These are phyloP conservation scores for Tigriopus japonicus DNA, from an alignment of 1,140 invertebrate species.

Conservation along the genomic window DNA sequence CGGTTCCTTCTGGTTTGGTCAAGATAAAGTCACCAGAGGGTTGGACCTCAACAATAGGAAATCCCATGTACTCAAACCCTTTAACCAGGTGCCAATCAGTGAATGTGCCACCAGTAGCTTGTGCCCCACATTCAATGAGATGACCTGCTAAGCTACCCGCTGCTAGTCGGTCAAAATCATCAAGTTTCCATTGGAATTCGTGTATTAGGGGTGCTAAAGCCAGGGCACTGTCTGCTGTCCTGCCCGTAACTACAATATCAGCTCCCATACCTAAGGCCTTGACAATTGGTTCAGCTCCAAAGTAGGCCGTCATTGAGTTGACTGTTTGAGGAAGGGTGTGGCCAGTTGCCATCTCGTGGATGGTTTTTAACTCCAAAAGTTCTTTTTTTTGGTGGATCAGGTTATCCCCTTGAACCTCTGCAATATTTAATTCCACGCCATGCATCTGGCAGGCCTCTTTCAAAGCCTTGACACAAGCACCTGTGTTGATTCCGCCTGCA, in stretches of 20 bases:
- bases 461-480: constrained; percentile 29
- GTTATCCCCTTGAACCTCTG: constrained; percentile 30
- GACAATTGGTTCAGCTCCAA: constrained; percentile 30
- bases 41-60: constrained; percentile 31
- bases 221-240: constrained; percentile 34
- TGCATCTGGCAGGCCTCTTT: constrained; percentile 23
- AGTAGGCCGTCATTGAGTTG: constrained; percentile 13
- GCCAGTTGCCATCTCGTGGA: not conserved
- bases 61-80: constrained; percentile 31
- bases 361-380: not conserved
- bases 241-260: constrained; percentile 33
- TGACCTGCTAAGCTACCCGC: constrained; percentile 31
- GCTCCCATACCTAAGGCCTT: constrained; percentile 31
- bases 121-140: constrained; percentile 35
- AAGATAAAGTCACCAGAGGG: constrained; percentile 28
- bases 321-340: not conserved
- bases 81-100: constrained; percentile 33
- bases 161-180: constrained; percentile 21
- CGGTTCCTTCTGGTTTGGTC: constrained; percentile 31
- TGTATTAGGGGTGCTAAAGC: constrained; percentile 32
- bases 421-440: constrained; percentile 20
- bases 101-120: constrained; percentile 33
- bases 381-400: constrained; percentile 22
- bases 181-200: constrained; percentile 19
- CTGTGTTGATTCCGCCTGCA: constrained; percentile 36